These are phyloP conservation scores for Euproctis similis DNA, from an alignment of 2,888 invertebrate genomes.

Conservation along the genomic window DNA sequence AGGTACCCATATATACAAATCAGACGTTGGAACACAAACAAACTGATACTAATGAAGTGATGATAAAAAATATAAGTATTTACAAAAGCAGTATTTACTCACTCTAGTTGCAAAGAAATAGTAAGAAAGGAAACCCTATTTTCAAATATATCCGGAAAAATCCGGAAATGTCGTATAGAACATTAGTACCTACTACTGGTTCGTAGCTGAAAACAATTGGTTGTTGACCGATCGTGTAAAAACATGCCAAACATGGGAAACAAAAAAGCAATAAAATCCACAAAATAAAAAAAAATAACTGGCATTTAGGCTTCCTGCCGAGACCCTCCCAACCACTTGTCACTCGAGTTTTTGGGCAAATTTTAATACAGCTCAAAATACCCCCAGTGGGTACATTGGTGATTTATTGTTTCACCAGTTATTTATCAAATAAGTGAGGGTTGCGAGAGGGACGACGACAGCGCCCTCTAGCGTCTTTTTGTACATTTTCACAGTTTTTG, in stretches of 20 bases:
- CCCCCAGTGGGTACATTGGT: constrained; percentile 24
- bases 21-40: too few relatives aligned
- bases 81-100: too few relatives aligned
- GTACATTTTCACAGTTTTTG: constrained; percentile 51
- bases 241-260: constrained; percentile 52
- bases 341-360: constrained; percentile 35
- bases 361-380: constrained; percentile 27
- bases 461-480: constrained; percentile 36
- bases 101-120: too few relatives aligned
- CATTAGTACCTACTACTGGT: too few relatives aligned
- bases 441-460: constrained; percentile 27
- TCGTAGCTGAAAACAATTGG: neutral
- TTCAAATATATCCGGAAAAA: too few relatives aligned
- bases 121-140: too few relatives aligned
- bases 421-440: constrained; percentile 55
- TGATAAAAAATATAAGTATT: too few relatives aligned
- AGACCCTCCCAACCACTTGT: constrained; percentile 41
- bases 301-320: constrained; percentile 48
- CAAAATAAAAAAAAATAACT: constrained; percentile 32
- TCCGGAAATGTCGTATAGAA: too few relatives aligned
- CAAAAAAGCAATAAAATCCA: constrained; percentile 47
- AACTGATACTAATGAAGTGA: too few relatives aligned
- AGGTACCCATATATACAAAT: too few relatives aligned
- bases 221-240: constrained; percentile 7
- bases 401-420: constrained; percentile 51